Percentiles rank a stretch among this genome's conserved stretches.
phyloP scores from a whole-genome alignment of 2,113 vertebrate species.

The Oncorhynchus gorbuscha region DNA sequence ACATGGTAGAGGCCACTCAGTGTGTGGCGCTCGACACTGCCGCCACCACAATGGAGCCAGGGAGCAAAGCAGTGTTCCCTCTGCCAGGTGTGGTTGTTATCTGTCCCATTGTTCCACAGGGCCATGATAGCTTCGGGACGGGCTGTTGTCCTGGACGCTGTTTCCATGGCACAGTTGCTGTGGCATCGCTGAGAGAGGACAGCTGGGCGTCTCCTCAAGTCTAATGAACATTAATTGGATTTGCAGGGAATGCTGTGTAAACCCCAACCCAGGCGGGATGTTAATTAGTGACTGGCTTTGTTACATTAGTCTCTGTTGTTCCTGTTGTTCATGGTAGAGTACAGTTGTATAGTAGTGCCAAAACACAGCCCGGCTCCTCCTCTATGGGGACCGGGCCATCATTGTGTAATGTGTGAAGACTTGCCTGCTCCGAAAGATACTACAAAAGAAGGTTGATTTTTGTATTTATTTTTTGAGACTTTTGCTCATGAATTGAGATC shows the following conservation, averaged over 20 bases:
- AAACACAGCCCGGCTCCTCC: slow-evolving; percentile 4
- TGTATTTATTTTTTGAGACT: not conserved
- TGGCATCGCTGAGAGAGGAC: slow-evolving; percentile 1
- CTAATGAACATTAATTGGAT: slow-evolving; percentile 62
- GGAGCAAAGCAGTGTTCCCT: slow-evolving; percentile 12
- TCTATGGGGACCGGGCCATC: slow-evolving; percentile 38
- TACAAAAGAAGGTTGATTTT: no score
- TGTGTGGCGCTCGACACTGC: slow-evolving; percentile 29
- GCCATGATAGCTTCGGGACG: not conserved
- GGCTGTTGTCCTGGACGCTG: slow-evolving; percentile 3
- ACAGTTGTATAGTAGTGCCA: no score
- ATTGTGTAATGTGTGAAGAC: slow-evolving; percentile 59
- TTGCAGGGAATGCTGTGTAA: slow-evolving; percentile 55
- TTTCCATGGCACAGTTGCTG: not conserved
- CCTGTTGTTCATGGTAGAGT: slow-evolving; percentile 9
- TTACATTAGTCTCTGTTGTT: slow-evolving; percentile 50
- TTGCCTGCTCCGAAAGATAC: slow-evolving; percentile 9
- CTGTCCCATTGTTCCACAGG: slow-evolving; percentile 36
- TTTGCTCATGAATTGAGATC: not conserved
- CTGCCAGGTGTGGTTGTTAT: slow-evolving; percentile 20
- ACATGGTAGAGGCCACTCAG: slow-evolving; percentile 31
- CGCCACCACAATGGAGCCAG: not conserved
- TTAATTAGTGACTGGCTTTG: slow-evolving; percentile 64
- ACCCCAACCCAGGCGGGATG: slow-evolving; percentile 61
- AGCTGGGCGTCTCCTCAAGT: slow-evolving; percentile 38